A percentile compares a stretch with the other conserved stretches of the same genome.
Evolutionary conservation across 2,888 invertebrate genomes (phyloP).

Genomic region (Pachycephus smyrnensis): DNA sequence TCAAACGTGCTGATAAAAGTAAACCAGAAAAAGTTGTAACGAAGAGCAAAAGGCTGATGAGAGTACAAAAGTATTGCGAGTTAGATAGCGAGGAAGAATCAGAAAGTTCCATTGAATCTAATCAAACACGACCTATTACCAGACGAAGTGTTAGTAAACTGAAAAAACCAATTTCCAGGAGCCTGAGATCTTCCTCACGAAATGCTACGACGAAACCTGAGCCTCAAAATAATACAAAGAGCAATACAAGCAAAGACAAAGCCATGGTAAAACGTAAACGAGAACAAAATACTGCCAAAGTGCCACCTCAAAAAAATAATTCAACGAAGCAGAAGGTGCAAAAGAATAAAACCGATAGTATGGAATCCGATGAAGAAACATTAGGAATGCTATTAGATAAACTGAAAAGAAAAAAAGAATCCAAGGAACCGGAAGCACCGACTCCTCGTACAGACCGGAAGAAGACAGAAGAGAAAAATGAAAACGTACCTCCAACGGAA

Average conservation of each 20-base stretch:
- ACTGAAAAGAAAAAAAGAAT: constrained; percentile 42
- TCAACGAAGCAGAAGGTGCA: constrained; percentile 26
- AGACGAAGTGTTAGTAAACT: constrained; percentile 44
- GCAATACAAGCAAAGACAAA: constrained; percentile 35
- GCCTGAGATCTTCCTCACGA: constrained; percentile 52
- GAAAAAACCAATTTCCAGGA: constrained; percentile 44
- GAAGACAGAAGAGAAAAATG: constrained; percentile 28
- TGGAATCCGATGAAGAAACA: constrained; percentile 77
- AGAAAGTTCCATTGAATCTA: constrained; percentile 52
- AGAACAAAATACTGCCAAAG: constrained; percentile 31
- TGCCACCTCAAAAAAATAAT: constrained; percentile 38
- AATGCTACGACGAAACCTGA: constrained; percentile 36
- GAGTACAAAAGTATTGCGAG: constrained; percentile 56
- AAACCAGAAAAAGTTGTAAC: constrained; percentile 32
- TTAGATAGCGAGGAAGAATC: constrained; percentile 58
- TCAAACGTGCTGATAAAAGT: constrained; percentile 31
- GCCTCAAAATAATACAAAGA: constrained; percentile 43
- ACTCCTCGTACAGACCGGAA: constrained; percentile 17
- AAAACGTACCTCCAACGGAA: constrained; percentile 24
- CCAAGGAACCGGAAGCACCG: constrained; percentile 16
- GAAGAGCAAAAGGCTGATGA: constrained; percentile 50
- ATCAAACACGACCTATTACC: constrained; percentile 46
- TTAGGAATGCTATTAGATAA: constrained; percentile 70
- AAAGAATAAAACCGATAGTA: constrained; percentile 41
- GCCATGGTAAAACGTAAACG: constrained; percentile 38